These are phyloP conservation scores for Acanthosepion esculentum DNA, from an alignment of 2,888 invertebrate species.

Conservation along the genomic window DNA sequence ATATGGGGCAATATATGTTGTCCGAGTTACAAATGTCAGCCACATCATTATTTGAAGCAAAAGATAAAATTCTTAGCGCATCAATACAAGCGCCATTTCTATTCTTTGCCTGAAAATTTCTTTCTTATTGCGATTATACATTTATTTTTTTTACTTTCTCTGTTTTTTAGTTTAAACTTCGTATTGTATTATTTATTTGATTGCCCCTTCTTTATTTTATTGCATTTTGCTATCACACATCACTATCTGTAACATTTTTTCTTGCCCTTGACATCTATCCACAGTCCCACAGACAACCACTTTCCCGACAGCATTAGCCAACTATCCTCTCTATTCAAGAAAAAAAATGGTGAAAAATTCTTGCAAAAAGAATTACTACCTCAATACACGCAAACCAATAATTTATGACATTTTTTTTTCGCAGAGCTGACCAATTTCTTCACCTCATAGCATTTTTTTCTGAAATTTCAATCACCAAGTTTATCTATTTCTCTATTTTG, in stretches of 20 bases:
- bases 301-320: not conserved
- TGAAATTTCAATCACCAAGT: not conserved
- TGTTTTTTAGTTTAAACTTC: not conserved
- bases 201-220: not conserved
- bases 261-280: not conserved
- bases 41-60: not conserved
- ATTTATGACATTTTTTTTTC: constrained; percentile 23
- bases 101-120: not conserved
- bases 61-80: not conserved
- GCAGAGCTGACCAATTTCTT: not conserved
- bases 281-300: not conserved
- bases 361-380: not conserved
- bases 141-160: not conserved
- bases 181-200: constrained; percentile 33
- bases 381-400: not conserved
- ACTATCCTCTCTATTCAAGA: not conserved
- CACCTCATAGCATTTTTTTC: not conserved
- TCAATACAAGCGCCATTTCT: not conserved
- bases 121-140: not conserved
- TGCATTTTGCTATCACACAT: not conserved
- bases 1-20: not conserved
- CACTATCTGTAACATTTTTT: not conserved
- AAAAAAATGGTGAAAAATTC: not conserved
- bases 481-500: not conserved
- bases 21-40: not conserved